phyloP scores from a whole-genome alignment of 2,797 vertebrate genomes.

The Numenius phaeopus region DNA sequence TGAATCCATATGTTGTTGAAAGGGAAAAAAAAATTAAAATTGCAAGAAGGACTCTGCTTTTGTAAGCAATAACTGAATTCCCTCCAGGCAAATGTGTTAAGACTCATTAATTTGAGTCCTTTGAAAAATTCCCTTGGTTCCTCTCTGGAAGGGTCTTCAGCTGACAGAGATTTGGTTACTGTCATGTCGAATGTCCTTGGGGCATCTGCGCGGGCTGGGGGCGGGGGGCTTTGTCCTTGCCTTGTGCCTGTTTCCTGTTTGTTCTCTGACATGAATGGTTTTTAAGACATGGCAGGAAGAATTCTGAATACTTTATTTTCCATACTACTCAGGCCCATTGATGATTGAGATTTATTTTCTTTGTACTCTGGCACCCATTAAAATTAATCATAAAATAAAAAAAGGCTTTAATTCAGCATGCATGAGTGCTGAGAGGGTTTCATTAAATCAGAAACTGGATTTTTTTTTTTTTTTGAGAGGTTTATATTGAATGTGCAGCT shows the following conservation, averaged over 20 bases:
- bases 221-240: slow-evolving; percentile 61
- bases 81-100: slow-evolving; percentile 54
- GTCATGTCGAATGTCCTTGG: slow-evolving; percentile 60
- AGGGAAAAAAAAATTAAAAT: slow-evolving; percentile 7
- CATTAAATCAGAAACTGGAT: slow-evolving; percentile 45
- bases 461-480: neutral
- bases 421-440: slow-evolving; percentile 37
- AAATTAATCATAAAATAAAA: slow-evolving; percentile 51
- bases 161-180: slow-evolving; percentile 66
- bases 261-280: slow-evolving; percentile 55
- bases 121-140: slow-evolving; percentile 58
- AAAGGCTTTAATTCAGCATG: slow-evolving; percentile 10
- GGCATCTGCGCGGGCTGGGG: slow-evolving; percentile 9
- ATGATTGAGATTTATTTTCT: slow-evolving; percentile 39
- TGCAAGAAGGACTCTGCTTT: slow-evolving; percentile 59
- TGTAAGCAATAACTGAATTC: slow-evolving; percentile 63
- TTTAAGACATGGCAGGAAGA: slow-evolving; percentile 60
- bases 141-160: slow-evolving; percentile 47
- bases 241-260: slow-evolving; percentile 64
- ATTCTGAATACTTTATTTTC: slow-evolving; percentile 52
- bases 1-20: slow-evolving; percentile 47
- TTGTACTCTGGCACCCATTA: slow-evolving; percentile 66
- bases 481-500: slow-evolving; percentile 52
- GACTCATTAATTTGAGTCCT: slow-evolving; percentile 69
- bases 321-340: slow-evolving; percentile 52